Conservation (phyloP, 1,140 invertebrate genomes). For the Paracyclopina nana region DNA sequence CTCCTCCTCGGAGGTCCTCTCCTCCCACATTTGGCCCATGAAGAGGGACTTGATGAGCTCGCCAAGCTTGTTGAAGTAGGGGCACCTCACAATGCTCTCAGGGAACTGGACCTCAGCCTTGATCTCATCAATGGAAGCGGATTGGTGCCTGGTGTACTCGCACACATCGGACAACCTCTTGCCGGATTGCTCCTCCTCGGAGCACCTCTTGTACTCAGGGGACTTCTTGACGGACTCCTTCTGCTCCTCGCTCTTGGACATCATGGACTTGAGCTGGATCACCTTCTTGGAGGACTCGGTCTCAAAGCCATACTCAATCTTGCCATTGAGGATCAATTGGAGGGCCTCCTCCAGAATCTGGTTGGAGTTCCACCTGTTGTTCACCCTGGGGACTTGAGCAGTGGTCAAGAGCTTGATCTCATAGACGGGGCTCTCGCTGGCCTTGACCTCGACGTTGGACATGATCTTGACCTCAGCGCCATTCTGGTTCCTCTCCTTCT, state of each 20-base stretch:
- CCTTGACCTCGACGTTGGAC: neutral
- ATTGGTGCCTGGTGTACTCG: neutral
- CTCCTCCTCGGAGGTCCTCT: too few species aligned
- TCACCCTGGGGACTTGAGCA: too few species aligned
- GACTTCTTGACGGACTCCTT: neutral
- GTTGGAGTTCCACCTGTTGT: conserved; percentile 1
- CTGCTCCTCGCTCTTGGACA: neutral
- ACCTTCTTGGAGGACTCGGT: neutral
- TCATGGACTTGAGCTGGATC: conserved; percentile 1
- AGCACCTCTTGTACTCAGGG: neutral
- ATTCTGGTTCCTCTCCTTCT: too few species aligned
- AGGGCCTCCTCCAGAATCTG: neutral
- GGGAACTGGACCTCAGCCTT: neutral
- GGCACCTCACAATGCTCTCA: too few species aligned
- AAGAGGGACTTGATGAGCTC: too few species aligned
- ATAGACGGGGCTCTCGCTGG: neutral
- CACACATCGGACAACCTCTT: neutral
- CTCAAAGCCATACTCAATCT: neutral
- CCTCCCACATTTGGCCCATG: too few species aligned
- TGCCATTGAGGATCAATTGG: neutral
- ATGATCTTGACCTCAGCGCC: neutral
- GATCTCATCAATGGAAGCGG: neutral
- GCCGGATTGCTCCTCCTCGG: neutral
- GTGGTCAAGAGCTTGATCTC: too few species aligned
- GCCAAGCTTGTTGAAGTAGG: too few species aligned